Evolutionary conservation across 2,888 invertebrate genomes (phyloP).

Genomic region (Agriopis leucophaearia): DNA sequence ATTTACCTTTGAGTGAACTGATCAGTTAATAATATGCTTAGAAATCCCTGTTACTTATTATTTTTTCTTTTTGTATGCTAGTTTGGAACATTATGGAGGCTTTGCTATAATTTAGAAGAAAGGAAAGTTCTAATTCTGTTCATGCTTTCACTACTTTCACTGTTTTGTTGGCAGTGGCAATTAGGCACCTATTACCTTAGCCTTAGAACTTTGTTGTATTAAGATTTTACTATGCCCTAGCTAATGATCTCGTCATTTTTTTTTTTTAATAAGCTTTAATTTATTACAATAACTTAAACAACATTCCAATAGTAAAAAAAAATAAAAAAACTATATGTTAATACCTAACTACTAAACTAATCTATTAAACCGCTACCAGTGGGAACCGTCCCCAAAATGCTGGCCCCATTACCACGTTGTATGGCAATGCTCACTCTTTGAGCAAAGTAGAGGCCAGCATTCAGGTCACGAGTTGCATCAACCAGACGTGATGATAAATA

Average conservation of each 20-base stretch:
- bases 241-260: not conserved
- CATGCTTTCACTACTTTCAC: conserved; percentile 82
- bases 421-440: too few relatives aligned
- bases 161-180: conserved; percentile 48
- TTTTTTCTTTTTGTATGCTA: conserved; percentile 59
- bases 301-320: too few relatives aligned
- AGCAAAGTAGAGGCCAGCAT: too few relatives aligned
- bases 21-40: conserved; percentile 73
- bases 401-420: too few relatives aligned
- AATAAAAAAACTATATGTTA: too few relatives aligned
- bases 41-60: conserved; percentile 64
- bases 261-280: too few relatives aligned
- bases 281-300: too few relatives aligned
- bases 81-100: conserved; percentile 34
- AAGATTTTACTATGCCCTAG: not conserved
- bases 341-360: too few relatives aligned
- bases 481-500: too few relatives aligned
- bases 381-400: too few relatives aligned
- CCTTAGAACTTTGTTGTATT: not conserved
- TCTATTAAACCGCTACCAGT: too few relatives aligned
- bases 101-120: conserved; percentile 46
- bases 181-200: not conserved
- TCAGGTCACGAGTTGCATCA: too few relatives aligned
- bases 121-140: conserved; percentile 63
- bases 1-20: conserved; percentile 80